Evolutionary conservation across 2,797 vertebrate genomes (phyloP), one percentile per base, ranked within the genome.

Genomic region (Esox lucius): DNA sequence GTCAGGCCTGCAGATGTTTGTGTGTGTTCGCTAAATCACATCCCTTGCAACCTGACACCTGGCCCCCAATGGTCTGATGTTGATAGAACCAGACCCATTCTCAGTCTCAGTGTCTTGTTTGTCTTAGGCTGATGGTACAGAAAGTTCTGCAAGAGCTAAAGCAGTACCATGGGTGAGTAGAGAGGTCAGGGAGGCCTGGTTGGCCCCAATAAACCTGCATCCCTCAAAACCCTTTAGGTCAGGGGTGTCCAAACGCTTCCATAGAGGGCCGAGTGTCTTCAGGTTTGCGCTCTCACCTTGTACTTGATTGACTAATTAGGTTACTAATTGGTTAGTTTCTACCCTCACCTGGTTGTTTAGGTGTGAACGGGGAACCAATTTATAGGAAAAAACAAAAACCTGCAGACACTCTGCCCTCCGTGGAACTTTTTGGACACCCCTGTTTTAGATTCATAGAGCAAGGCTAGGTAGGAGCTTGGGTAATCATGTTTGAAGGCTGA

Each of bases 71-170:
- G 83, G 68, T 67, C 73, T 8, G 8, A 6, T 22, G 17, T 9
- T 42, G 28, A 3, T 16, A 31, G 49, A 64, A 11, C 39, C 31
- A 65, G 62, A 46, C 68, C 5, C 56, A 19, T 49, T 19, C 86
- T 94, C 86, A 93, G 91, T 72, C 77, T 81, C 81, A 87, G 87
- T 94, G 90, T 92, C 71, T 90, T 90, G 75, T 66, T 93, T 94
- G 87, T 93, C 90, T 90, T 86, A 99, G 98, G 94, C 84, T 99
- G 90, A 97, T 95, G 87, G 96, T 98, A 90, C 96, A 98, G 81
- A 96, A 96, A 89, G 96, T 98, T 80, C 95, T 98, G 73, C 95
- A 95, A 81, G 97, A 99, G 89, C 93, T 98, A 85, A 96, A 95
- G 82, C 94, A 96, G 85, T 97, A 96, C 84, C 97, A 98, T 4